Base-by-base conservation (phyloP, 2,797 vertebrate genomes). In the Betta splendens region DNA sequence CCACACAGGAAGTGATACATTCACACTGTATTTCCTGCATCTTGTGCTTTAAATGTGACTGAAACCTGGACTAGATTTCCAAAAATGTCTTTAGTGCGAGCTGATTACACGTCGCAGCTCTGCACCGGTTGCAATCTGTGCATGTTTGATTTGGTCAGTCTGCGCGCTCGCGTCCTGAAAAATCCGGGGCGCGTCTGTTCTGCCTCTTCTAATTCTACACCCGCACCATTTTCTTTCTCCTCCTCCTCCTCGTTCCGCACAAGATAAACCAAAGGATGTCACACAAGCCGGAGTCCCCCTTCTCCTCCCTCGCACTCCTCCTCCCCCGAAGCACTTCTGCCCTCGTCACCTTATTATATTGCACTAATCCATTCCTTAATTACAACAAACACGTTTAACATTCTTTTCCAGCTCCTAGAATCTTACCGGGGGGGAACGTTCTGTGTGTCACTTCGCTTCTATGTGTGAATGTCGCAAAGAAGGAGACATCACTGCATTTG, bases 291-390 rank as follows among this genome's bases (percentile, higher is more conserved):
- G 60, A 77, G 64, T 43, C 77, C 49, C 59, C n/a, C 35, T 1
- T 55, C 76, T 54, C 59, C 56, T 44, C 9, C 33, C 51, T n/a
- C 29, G 9, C 61, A 63, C 66, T 64, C 35, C 60, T 55, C 25
- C 53, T 43, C 47, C 53, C 56, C 13, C 33, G 72, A 58, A 64
- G 54, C 79, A 59, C 62, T 75, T 59, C 66, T 55, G 61, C 67
- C 67, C 61, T 45, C 10, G 22, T 39, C 59, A 75, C 66, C 68
- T 77, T 48, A 64, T 88, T 83, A 67, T 80, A 83, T 89, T 93
- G 91, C 92, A 93, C 92, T 91, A 90, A 90, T 84, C 64, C 79
- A 85, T 86, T 86, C 77, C 76, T 72, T 69, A 47, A 76, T 81
- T 79, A 64, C 61, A 62, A 81, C 55, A 55, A 70, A 73, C 18